Conservation (phyloP, 2,888 invertebrate genomes). For the Apantesis nais region DNA sequence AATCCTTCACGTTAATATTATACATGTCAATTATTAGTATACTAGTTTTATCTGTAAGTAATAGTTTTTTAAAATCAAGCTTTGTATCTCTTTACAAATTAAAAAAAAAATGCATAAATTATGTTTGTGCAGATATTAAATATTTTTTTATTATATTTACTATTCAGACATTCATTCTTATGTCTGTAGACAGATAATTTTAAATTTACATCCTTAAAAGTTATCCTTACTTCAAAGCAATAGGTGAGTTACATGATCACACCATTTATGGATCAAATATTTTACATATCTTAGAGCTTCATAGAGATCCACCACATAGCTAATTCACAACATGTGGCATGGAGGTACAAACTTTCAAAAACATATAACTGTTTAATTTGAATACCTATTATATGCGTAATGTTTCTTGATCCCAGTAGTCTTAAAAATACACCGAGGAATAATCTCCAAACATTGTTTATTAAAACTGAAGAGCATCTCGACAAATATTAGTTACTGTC, state of each 20-base stretch:
- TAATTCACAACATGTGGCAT: not conserved
- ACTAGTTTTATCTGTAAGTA: too few species aligned
- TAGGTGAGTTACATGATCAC: not conserved
- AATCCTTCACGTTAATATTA: too few species aligned
- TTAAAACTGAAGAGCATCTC: constrained; percentile 1
- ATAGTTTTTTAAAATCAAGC: too few species aligned
- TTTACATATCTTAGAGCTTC: not conserved
- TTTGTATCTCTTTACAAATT: not conserved
- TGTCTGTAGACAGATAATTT: too few species aligned
- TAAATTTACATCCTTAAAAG: not conserved
- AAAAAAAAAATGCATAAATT: too few species aligned
- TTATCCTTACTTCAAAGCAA: not conserved
- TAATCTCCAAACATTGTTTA: not conserved
- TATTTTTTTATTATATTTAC: not conserved
- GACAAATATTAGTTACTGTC: not conserved
- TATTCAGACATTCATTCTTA: too few species aligned
- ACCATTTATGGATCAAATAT: not conserved
- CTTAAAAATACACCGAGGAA: not conserved
- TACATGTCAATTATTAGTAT: too few species aligned
- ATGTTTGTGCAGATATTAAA: too few species aligned
- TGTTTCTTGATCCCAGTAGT: not conserved
- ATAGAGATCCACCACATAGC: not conserved
- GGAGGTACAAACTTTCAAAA: not conserved
- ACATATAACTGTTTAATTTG: not conserved
- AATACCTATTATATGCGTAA: too few species aligned